Conservation (phyloP, 2,797 vertebrate species). For the Hybognathus amarus region DNA sequence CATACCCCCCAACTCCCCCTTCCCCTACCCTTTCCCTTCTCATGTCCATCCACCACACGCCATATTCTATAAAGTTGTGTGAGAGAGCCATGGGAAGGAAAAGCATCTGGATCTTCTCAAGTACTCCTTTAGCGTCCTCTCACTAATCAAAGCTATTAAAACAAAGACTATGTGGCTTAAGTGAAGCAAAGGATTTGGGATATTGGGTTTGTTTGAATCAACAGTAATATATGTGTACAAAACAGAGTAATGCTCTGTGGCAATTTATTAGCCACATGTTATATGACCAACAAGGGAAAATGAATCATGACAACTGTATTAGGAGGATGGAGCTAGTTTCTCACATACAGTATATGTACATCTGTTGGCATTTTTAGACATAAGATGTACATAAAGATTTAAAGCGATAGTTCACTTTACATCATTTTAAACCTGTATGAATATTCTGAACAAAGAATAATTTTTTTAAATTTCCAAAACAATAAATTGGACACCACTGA, state of each 20-base stretch:
- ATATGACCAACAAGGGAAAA: slow-evolving; percentile 44
- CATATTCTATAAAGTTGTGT: slow-evolving; percentile 49
- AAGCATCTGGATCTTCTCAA: slow-evolving; percentile 65
- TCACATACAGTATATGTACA: slow-evolving; percentile 38
- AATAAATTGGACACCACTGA: not conserved
- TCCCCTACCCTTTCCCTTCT: slow-evolving; percentile 14
- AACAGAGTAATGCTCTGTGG: slow-evolving; percentile 47
- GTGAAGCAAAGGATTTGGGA: slow-evolving; percentile 33
- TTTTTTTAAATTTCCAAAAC: not conserved
- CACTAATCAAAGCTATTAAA: slow-evolving; percentile 63
- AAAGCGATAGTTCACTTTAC: not conserved
- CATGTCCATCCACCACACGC: slow-evolving; percentile 36
- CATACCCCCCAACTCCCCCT: not conserved
- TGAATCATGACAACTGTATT: slow-evolving; percentile 38
- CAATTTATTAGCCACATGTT: slow-evolving; percentile 47
- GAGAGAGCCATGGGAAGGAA: slow-evolving; percentile 40
- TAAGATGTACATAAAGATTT: slow-evolving; percentile 8
- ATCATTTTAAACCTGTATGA: not conserved
- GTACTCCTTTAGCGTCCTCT: slow-evolving; percentile 44
- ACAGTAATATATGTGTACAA: slow-evolving; percentile 40
- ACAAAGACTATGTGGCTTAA: slow-evolving; percentile 54
- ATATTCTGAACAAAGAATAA: not conserved
- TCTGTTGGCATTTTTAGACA: slow-evolving; percentile 32
- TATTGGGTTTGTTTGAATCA: slow-evolving; percentile 45
- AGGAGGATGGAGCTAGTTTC: slow-evolving; percentile 33